Percentiles rank a stretch among this genome's conserved stretches.
phyloP scores from a whole-genome alignment of 2,113 vertebrate species.

The Channa argus region DNA sequence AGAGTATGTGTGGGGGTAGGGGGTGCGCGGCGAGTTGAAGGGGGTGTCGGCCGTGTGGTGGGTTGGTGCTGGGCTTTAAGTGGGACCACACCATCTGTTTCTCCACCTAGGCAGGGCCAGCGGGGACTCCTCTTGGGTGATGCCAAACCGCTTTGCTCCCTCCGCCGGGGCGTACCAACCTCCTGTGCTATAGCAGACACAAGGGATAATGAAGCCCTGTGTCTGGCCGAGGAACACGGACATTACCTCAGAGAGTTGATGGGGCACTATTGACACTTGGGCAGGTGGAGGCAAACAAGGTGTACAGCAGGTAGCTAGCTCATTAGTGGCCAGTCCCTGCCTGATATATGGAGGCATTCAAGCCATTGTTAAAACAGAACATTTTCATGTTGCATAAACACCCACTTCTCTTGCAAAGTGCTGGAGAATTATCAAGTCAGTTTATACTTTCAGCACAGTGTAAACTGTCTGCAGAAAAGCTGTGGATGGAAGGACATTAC shows the following conservation, averaged over 20 bases:
- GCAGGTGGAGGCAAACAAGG: slow-evolving; percentile 74
- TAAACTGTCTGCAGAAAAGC: slow-evolving; percentile 27
- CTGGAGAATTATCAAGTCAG: slow-evolving; percentile 32
- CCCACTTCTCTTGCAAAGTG: slow-evolving; percentile 17
- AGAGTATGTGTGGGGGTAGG: slow-evolving; percentile 54
- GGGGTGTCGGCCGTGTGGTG: slow-evolving; percentile 53
- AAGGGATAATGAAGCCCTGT: slow-evolving; percentile 76
- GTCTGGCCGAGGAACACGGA: slow-evolving; percentile 63
- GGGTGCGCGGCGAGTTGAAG: slow-evolving; percentile 42
- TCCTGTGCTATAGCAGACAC: slow-evolving; percentile 73
- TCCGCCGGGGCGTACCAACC: slow-evolving; percentile 62
- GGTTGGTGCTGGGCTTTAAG: slow-evolving; percentile 74
- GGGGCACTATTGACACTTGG: slow-evolving; percentile 68
- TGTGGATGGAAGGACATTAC: slow-evolving; percentile 20
- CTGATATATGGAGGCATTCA: slow-evolving; percentile 27
- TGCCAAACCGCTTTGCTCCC: slow-evolving; percentile 72
- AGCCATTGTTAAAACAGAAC: slow-evolving; percentile 28
- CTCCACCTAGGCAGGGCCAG: slow-evolving; percentile 72
- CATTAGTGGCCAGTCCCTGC: slow-evolving; percentile 57
- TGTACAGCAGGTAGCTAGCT: slow-evolving; percentile 73
- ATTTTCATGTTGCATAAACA: slow-evolving; percentile 39
- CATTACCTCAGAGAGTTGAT: slow-evolving; percentile 66
- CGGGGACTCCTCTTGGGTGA: slow-evolving; percentile 74
- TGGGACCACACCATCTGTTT: slow-evolving; percentile 84
- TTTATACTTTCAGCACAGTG: slow-evolving; percentile 19